Percentiles rank a stretch among this genome's conserved stretches.
Conservation (phyloP, 2,113 vertebrate genomes). For the Gasterosteus aculeatus region DNA sequence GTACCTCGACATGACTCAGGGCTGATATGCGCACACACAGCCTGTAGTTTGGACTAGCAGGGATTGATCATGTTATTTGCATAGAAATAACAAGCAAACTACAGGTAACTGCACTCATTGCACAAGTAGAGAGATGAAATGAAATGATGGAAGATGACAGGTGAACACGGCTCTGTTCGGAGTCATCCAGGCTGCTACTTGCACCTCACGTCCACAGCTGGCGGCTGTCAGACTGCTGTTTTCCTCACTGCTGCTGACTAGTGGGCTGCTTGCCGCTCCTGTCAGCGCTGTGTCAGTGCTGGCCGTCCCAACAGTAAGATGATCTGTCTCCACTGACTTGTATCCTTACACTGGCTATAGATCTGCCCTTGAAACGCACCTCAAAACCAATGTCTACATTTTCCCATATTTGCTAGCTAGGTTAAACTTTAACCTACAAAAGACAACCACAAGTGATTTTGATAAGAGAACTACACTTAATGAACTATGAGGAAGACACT, state of each 20-base stretch:
- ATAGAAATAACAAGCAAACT: not conserved
- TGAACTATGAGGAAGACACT: not conserved
- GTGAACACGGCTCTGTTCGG: slow-evolving; percentile 18
- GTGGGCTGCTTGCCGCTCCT: slow-evolving; percentile 15
- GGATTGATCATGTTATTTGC: not conserved
- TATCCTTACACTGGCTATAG: not conserved
- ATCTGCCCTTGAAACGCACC: not conserved
- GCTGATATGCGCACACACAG: not conserved
- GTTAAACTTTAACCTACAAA: not conserved
- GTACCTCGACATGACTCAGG: slow-evolving; percentile 15
- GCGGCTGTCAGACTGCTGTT: slow-evolving; percentile 34
- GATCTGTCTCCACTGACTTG: slow-evolving; percentile 12
- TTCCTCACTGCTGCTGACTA: slow-evolving; percentile 20
- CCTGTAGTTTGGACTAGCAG: not conserved
- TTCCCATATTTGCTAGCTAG: not conserved
- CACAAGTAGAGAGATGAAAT: not conserved
- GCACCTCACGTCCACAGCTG: slow-evolving; percentile 29
- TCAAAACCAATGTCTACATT: not conserved
- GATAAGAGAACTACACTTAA: not conserved
- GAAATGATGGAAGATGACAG: slow-evolving; percentile 7
- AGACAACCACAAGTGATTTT: not conserved
- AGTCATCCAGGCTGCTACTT: slow-evolving; percentile 29
- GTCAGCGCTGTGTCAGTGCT: slow-evolving; percentile 32
- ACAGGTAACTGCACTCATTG: not conserved
- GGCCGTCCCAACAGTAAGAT: slow-evolving; percentile 20